phyloP scores from a whole-genome alignment of 2,888 invertebrate genomes.

The Ditylenchus weischeri region DNA sequence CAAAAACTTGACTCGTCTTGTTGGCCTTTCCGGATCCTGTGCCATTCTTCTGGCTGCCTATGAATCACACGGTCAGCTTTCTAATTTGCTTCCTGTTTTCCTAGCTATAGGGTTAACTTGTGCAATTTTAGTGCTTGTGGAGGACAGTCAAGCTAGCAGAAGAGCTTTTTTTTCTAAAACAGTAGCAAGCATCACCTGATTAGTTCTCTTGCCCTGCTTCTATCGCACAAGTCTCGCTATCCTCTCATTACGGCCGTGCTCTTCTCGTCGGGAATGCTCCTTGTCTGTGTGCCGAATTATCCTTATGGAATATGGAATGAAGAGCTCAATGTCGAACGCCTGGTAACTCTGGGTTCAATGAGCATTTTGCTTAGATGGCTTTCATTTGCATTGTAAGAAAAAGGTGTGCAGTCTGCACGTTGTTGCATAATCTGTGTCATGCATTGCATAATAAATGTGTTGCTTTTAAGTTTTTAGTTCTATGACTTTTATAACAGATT shows the following conservation, averaged over 20 bases:
- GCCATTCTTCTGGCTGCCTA: slow-evolving; percentile 71
- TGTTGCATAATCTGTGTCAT: too few relatives aligned
- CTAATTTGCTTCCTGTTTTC: neutral
- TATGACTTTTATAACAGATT: too few relatives aligned
- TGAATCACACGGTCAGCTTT: slow-evolving; percentile 1
- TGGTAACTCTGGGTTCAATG: slow-evolving; percentile 78
- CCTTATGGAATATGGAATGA: slow-evolving; percentile 81
- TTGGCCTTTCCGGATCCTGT: too few relatives aligned
- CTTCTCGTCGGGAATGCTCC: slow-evolving; percentile 23
- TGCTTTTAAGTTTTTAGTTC: too few relatives aligned
- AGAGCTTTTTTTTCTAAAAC: slow-evolving; percentile 77
- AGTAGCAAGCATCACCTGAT: slow-evolving; percentile 79
- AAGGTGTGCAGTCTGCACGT: too few relatives aligned
- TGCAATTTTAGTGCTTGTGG: neutral
- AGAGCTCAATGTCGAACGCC: slow-evolving; percentile 67
- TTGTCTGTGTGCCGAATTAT: slow-evolving; percentile 77
- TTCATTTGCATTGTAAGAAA: slow-evolving; percentile 40
- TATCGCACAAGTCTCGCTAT: slow-evolving; percentile 67
- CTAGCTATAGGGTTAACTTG: neutral
- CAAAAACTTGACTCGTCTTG: slow-evolving; percentile 64
- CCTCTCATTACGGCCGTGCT: slow-evolving; percentile 37
- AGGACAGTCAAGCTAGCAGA: slow-evolving; percentile 69
- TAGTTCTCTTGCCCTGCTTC: slow-evolving; percentile 79
- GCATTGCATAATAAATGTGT: too few relatives aligned
- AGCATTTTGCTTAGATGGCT: slow-evolving; percentile 85